phyloP scores from a whole-genome alignment of 2,113 vertebrate genomes.

The Microcebus jonahi region DNA sequence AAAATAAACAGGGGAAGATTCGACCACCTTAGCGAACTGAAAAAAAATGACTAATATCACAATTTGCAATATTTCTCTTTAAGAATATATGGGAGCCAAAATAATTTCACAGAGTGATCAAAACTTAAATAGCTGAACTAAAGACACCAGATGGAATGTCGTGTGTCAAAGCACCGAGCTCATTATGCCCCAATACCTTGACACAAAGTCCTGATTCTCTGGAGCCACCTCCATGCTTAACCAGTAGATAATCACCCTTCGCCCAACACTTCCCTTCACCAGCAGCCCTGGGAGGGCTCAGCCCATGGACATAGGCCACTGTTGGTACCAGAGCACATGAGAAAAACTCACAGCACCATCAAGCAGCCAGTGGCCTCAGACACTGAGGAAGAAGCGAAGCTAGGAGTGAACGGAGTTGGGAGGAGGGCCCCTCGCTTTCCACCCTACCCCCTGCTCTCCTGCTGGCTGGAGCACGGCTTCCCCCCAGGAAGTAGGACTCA shows the following conservation, averaged over 20 bases:
- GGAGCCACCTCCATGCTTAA: not conserved
- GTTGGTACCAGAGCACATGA: not conserved
- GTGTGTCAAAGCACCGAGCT: not conserved
- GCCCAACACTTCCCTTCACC: not conserved
- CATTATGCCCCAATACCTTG: not conserved
- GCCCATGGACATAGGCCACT: too few species aligned
- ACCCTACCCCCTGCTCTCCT: accelerated
- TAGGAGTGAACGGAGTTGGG: not conserved
- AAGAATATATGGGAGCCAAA: not conserved
- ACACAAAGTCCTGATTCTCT: not conserved
- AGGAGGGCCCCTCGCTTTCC: accelerated
- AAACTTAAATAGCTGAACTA: not conserved
- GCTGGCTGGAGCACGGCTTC: too few species aligned
- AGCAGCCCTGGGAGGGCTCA: not conserved
- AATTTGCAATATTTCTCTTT: not conserved
- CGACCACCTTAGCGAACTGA: not conserved
- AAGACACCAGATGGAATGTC: not conserved
- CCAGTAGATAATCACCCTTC: not conserved
- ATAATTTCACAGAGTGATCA: not conserved
- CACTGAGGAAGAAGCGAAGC: not conserved
- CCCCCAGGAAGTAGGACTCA: not conserved
- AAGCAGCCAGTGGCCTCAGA: not conserved
- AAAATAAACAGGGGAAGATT: not conserved
- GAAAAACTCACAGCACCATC: not conserved
- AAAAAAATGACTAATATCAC: not conserved